Conservation (phyloP, 2,113 vertebrate genomes). For the Aviceda subcristata region DNA sequence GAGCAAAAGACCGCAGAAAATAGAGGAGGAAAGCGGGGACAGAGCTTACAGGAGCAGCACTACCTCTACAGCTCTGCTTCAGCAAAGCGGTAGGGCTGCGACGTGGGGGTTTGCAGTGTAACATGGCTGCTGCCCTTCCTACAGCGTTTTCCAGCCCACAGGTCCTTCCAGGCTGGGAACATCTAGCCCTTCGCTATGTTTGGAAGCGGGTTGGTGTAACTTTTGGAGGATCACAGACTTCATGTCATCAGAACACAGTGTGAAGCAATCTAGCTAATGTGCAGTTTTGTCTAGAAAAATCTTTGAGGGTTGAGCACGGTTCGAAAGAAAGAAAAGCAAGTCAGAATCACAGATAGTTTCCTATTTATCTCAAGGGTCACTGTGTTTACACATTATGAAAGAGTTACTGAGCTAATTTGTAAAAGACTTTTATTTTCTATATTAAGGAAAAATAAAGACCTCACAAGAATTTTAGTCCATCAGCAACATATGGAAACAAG, state of each 20-base stretch:
- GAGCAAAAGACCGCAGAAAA: background rate
- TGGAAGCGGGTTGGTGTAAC: background rate
- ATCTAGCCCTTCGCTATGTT: background rate
- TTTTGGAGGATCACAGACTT: background rate
- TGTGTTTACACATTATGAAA: background rate
- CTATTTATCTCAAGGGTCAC: background rate
- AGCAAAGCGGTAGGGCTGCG: background rate
- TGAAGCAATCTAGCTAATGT: slow-evolving; percentile 43
- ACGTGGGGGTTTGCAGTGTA: background rate
- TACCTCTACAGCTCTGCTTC: background rate
- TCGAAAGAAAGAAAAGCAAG: background rate
- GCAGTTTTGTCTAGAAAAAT: slow-evolving; percentile 4
- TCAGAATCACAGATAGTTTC: background rate
- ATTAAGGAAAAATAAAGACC: slow-evolving; percentile 8
- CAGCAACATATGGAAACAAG: slow-evolving; percentile 21
- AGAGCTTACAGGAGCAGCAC: background rate
- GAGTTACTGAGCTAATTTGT: background rate
- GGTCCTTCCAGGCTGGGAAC: background rate
- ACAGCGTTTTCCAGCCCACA: background rate
- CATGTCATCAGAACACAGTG: background rate
- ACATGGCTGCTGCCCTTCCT: background rate
- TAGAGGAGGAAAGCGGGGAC: background rate
- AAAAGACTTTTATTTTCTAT: background rate
- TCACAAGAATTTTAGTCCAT: slow-evolving; percentile 15
- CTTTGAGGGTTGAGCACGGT: background rate